A percentile compares a stretch with the other conserved stretches of the same genome.
Evolutionary conservation across 92 coral and sea anemone species (phyloP).

Genomic region (Phenganax subtilis): DNA sequence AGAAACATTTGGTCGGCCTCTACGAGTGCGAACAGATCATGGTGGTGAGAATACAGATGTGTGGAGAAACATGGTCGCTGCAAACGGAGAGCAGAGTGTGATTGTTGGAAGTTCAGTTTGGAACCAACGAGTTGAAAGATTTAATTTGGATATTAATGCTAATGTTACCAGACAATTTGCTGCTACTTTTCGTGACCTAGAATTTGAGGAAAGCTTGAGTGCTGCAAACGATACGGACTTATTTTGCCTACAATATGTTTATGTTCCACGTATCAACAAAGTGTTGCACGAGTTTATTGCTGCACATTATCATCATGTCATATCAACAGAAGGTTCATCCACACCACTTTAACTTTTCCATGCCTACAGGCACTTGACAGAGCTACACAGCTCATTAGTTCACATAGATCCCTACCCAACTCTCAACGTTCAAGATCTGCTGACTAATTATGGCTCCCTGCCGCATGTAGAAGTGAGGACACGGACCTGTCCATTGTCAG

Average conservation of each 20-base stretch:
- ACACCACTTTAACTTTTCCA: slow-evolving; percentile 50
- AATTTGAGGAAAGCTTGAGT: slow-evolving; percentile 42
- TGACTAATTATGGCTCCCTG: slow-evolving; percentile 29
- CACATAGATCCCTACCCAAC: slow-evolving; percentile 43
- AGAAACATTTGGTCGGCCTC: slow-evolving; percentile 38
- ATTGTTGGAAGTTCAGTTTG: slow-evolving; percentile 43
- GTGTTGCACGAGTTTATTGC: slow-evolving; percentile 45
- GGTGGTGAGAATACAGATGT: slow-evolving; percentile 46
- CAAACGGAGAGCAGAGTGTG: slow-evolving; percentile 34
- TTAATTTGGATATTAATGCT: slow-evolving; percentile 36
- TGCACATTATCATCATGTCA: slow-evolving; percentile 44
- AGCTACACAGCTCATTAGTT: slow-evolving; percentile 39
- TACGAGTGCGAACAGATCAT: slow-evolving; percentile 46
- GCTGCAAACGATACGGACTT: slow-evolving; percentile 47
- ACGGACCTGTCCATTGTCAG: slow-evolving; percentile 39
- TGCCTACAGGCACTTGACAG: slow-evolving; percentile 44
- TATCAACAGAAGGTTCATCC: slow-evolving; percentile 48
- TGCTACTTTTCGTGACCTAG: slow-evolving; percentile 41
- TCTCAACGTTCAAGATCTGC: slow-evolving; percentile 38
- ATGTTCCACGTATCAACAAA: slow-evolving; percentile 41
- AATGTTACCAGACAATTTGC: slow-evolving; percentile 47
- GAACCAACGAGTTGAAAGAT: slow-evolving; percentile 46
- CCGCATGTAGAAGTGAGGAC: slow-evolving; percentile 41
- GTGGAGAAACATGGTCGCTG: slow-evolving; percentile 42
- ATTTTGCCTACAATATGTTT: slow-evolving; percentile 47